phyloP scores from a whole-genome alignment of 2,113 vertebrate species.

The Muscicapa adusta region DNA sequence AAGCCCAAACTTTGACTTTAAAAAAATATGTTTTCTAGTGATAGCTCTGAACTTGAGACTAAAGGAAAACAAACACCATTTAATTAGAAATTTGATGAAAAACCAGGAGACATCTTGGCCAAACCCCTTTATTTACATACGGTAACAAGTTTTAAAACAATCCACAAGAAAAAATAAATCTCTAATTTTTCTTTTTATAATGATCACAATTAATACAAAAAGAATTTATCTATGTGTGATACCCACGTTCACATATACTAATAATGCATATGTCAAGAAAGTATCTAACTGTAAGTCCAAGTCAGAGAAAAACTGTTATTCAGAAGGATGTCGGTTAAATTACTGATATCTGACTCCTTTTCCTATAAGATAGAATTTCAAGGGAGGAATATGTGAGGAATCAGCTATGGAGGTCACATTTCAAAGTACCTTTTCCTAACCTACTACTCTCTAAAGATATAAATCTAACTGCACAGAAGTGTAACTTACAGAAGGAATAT shows the following conservation, averaged over 20 bases:
- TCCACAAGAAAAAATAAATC: no score
- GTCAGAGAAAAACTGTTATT: background rate
- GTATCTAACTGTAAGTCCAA: background rate
- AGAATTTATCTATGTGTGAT: accelerated
- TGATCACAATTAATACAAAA: background rate
- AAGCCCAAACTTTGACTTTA: background rate
- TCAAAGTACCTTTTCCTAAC: background rate
- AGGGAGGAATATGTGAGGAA: background rate
- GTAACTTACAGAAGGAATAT: background rate
- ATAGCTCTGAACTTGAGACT: background rate
- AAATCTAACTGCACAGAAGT: background rate
- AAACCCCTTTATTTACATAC: background rate
- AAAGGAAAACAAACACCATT: background rate
- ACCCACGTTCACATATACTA: accelerated
- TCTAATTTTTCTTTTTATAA: background rate
- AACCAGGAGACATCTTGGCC: background rate
- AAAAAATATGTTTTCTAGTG: background rate
- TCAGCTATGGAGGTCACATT: background rate
- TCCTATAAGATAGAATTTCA: background rate
- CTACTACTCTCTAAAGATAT: background rate
- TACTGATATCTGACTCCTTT: background rate
- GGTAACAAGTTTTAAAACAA: background rate
- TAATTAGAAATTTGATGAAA: background rate
- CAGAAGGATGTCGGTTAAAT: background rate
- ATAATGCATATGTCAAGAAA: background rate